phyloP scores from a whole-genome alignment of 2,888 invertebrate species.

The Platycheirus rosarum region DNA sequence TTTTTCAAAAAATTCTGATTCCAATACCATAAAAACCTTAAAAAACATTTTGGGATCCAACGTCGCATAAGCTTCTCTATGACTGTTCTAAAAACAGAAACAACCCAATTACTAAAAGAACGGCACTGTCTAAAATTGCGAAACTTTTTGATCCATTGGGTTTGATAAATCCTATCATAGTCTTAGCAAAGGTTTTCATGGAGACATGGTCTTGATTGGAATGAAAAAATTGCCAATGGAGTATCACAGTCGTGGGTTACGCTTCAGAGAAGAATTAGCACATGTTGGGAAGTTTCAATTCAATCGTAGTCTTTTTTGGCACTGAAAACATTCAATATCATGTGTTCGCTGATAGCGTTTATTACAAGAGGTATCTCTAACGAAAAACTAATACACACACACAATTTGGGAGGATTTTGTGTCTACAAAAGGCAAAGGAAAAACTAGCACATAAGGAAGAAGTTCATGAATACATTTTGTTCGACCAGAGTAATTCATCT shows the following conservation, averaged over 20 bases:
- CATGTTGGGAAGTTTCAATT: constrained; percentile 9
- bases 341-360: constrained; percentile 7
- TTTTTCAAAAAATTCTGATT: too few relatives aligned
- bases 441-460: too few relatives aligned
- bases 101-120: neutral
- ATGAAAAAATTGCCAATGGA: constrained; percentile 4
- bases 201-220: neutral
- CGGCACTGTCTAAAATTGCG: constrained; percentile 3
- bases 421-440: too few relatives aligned
- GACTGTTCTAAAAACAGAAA: neutral
- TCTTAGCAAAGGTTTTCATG: constrained; percentile 13
- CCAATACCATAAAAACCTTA: too few relatives aligned
- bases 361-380: too few relatives aligned
- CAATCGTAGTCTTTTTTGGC: neutral
- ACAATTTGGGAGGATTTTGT: too few relatives aligned
- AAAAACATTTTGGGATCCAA: too few relatives aligned
- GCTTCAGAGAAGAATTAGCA: constrained; percentile 13
- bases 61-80: constrained; percentile 12
- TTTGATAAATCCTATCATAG: constrained; percentile 2
- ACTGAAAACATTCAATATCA: constrained; percentile 3
- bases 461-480: too few relatives aligned
- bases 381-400: too few relatives aligned
- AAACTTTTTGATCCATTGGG: neutral
- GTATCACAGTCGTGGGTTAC: constrained; percentile 10
- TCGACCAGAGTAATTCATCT: too few relatives aligned